phyloP scores from a whole-genome alignment of 2,797 vertebrate species.

The Limosa lapponica region DNA sequence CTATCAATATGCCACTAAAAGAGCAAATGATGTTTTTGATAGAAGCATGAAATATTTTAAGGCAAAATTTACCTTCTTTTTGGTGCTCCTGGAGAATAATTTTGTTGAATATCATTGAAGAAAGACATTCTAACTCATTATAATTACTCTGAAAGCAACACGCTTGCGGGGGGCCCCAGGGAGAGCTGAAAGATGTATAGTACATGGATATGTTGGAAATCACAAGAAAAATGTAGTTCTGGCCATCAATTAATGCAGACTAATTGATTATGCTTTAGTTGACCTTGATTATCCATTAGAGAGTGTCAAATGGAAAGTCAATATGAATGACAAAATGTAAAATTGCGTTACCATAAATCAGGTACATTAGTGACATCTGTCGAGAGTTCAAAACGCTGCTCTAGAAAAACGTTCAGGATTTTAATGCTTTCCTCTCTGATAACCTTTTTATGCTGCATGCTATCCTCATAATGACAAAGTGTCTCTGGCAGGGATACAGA shows the following conservation, averaged over 20 bases:
- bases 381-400: conserved; percentile 36
- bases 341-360: conserved; percentile 11
- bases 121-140: conserved; percentile 18
- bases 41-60: background rate
- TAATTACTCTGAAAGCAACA: conserved; percentile 22
- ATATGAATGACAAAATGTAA: conserved; percentile 50
- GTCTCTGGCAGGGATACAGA: background rate
- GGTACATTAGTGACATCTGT: conserved; percentile 56
- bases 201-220: background rate
- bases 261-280: conserved; percentile 63
- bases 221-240: conserved; percentile 30
- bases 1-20: background rate
- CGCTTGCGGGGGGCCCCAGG: background rate
- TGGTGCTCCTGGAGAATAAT: background rate
- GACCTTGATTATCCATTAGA: conserved; percentile 51
- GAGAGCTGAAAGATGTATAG: background rate
- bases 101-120: background rate
- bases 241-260: conserved; percentile 36
- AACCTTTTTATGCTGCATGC: background rate
- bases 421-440: background rate
- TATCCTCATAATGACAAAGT: background rate
- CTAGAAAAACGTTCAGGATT: background rate
- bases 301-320: conserved; percentile 54
- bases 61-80: background rate
- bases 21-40: background rate